phyloP scores from a whole-genome alignment of 30 jellyfish, hydroid and myxozoan genomes.

The Aurelia aurita complex sp. Pacific region DNA sequence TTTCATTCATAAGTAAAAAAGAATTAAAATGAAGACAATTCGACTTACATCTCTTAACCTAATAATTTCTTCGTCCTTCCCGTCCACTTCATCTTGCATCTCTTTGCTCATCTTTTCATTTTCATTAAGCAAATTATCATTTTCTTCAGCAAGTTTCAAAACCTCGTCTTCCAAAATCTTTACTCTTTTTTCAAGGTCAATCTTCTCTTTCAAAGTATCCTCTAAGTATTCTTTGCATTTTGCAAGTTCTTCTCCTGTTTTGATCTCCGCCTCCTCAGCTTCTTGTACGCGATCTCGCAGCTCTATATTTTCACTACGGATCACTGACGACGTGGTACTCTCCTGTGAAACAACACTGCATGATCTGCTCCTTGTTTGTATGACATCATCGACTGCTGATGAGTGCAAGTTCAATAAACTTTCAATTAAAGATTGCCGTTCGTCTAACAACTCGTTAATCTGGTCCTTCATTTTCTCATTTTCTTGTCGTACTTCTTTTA shows the following conservation, averaged over 20 bases:
- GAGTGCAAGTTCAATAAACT: conserved; percentile 87
- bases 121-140: conserved; percentile 10
- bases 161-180: conserved; percentile 16
- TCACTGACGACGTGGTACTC: conserved; percentile 62
- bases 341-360: conserved; percentile 81
- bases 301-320: conserved; percentile 60
- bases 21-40: not conserved
- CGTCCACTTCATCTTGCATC: not conserved
- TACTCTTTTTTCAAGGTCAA: conserved; percentile 14
- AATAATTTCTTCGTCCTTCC: conserved; percentile 12
- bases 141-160: conserved; percentile 22
- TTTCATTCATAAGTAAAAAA: too few relatives aligned
- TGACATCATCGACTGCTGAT: conserved; percentile 88
- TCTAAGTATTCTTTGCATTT: conserved; percentile 37
- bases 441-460: conserved; percentile 69
- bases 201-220: conserved; percentile 34
- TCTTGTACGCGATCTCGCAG: conserved; percentile 61
- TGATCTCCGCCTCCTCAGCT: conserved; percentile 78
- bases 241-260: conserved; percentile 23
- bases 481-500: conserved; percentile 65
- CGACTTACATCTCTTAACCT: conserved; percentile 9
- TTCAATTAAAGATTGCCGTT: conserved; percentile 82
- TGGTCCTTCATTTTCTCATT: conserved; percentile 65
- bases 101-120: conserved; percentile 4
- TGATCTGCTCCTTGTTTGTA: conserved; percentile 75